Evolutionary conservation across 2,113 vertebrate genomes (phyloP), one percentile per base, ranked within the genome.

Genomic region (Corydoras maculifer): DNA sequence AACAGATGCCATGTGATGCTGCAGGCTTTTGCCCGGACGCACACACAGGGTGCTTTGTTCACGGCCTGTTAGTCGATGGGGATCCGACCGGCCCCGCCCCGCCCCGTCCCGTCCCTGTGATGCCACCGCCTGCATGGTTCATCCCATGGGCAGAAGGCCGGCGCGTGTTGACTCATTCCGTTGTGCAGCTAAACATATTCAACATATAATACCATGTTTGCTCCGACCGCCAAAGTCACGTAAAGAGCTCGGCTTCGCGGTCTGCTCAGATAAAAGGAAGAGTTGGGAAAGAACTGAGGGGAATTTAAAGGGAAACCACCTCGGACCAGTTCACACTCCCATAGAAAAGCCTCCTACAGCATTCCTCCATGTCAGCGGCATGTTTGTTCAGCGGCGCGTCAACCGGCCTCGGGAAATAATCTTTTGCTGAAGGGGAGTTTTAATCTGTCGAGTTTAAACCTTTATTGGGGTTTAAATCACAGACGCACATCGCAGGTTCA

Each of bases 111-210:
- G 48, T 59, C 18, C 3, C 48, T 5, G 57, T 31, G 18, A 80
- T 78, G 68, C 50, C 76, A 80, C 72, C 57, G 75, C 68, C 70
- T 51, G 64, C 62, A 9, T 4, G 10, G 43, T 18, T 53, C 15
- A 29, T 13, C 12, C 8, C 10, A 18, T 55, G 50, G 15, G 31
- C n/a, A 10, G 15, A 13, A 31, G 11, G 11, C 30, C 18, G 8
- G 72, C 74, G 32, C 65, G 3, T 53, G 51, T n/a, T 57, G 14
- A 57, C 13, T n/a, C n/a, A 13, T 13, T 50, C 49, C 49, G 13
- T 53, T 10, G 13, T 43, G 4, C 7, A 43, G 35, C 35, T 1
- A 43, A 43, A 43, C 35, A 43, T 43, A 43, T 43, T 43, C 35
- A 2, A 43, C 7, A 43, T 68, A 29, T n/a, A n/a, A 58, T 59